These are phyloP conservation scores for Anhinga anhinga DNA, from an alignment of 2,113 vertebrate genomes.

Conservation along the genomic window DNA sequence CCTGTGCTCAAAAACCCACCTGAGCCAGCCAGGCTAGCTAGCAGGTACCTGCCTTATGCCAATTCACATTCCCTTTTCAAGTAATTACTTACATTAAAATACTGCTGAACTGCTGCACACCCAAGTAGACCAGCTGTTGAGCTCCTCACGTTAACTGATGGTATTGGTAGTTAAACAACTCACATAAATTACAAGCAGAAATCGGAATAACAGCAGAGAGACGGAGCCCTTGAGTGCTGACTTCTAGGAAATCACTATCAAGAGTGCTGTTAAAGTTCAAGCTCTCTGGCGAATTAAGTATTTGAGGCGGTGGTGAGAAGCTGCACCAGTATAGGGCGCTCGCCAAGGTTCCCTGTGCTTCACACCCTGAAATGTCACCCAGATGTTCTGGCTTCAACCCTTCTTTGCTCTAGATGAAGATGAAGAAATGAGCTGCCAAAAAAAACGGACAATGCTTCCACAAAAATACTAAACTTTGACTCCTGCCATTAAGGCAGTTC, in stretches of 20 bases:
- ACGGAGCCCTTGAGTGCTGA: rapidly evolving
- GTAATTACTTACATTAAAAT: background rate
- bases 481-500: background rate
- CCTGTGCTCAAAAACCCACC: background rate
- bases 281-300: background rate
- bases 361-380: background rate
- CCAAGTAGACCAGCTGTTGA: background rate
- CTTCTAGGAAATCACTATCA: background rate
- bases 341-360: background rate
- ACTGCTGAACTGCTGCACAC: background rate
- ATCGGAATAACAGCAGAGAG: background rate
- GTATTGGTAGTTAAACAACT: background rate
- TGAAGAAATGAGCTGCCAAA: background rate
- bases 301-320: background rate
- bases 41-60: background rate
- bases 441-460: background rate
- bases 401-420: background rate
- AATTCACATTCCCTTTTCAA: background rate
- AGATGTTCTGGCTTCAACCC: background rate
- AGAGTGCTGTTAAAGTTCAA: background rate
- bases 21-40: background rate
- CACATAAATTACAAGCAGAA: background rate
- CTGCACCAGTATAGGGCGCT: rapidly evolving
- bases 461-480: background rate
- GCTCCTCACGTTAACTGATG: background rate